Base-by-base conservation (phyloP, 2,113 vertebrate species). In the Epinephelus moara region DNA sequence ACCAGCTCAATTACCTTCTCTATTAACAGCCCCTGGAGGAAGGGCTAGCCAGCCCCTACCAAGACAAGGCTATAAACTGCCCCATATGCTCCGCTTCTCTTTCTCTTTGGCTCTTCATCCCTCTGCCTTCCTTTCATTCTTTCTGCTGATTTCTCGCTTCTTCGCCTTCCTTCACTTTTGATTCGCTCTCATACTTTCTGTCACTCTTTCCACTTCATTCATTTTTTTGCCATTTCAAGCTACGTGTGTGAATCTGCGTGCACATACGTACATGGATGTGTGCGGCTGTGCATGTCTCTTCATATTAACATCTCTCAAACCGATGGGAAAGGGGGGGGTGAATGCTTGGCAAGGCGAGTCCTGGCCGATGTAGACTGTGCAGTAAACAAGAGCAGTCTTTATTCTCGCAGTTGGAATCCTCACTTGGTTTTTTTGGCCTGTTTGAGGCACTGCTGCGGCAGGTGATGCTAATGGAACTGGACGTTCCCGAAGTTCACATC, bases 1-100 rank as follows among this genome's bases (percentile, higher is more conserved):
- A 98, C 96, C 95, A 96, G 97, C 98, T 99, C 98, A 98, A 99
- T 99, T 99, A 99, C 97, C 97, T 98, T 98, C 96, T 98, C 97
- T 97, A 99, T 99, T 99, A 99, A 99, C 97, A 96, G 96, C 96
- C 97, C 97, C 97, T 95, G 96, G 94, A 97, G 96, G 97, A 98
- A 96, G 93, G 82, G 94, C 96, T 93, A 96, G 95, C 95, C 96
- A 93, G 92, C 96, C 94, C 95, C 92, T 94, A 96, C 96, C 96
- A 96, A 96, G 72, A 72, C 80, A 23, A 95, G 95, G 95, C 96
- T 95, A 95, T 83, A 96, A 97, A 98, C 96, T 94, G 95, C 91
- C 96, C 95, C 98, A 98, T 97, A 98, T 99, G 98, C 97, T 94
- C 94, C 90, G 89, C 95, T 96, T 96, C 95, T 95, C 95, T 94